These are phyloP conservation scores for Artemia sinica DNA, from an alignment of 2,888 invertebrate species.

Conservation along the genomic window DNA sequence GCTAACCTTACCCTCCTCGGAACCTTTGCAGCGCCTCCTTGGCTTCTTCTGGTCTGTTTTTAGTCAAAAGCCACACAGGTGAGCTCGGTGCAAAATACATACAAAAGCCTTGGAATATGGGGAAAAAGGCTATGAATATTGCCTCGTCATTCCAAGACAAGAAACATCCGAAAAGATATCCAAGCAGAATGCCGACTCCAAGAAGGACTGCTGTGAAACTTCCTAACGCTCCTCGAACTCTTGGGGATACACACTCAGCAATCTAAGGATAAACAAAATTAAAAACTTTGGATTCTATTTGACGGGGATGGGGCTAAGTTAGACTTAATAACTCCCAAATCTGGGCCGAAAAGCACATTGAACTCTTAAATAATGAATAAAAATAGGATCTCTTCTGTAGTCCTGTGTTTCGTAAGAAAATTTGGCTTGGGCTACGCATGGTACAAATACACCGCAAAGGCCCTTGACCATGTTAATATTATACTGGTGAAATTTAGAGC, in stretches of 20 bases:
- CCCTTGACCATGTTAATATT: too few relatives aligned
- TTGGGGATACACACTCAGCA: neutral
- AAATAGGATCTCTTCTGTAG: too few relatives aligned
- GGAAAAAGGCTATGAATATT: neutral
- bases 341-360: too few relatives aligned
- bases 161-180: neutral
- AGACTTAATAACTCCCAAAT: too few relatives aligned
- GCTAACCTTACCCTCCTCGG: neutral
- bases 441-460: too few relatives aligned
- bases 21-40: neutral
- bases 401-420: too few relatives aligned
- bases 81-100: slow-evolving; percentile 7
- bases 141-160: neutral
- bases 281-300: neutral
- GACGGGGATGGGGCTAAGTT: too few relatives aligned
- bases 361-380: too few relatives aligned
- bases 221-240: slow-evolving; percentile 5
- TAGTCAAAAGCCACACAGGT: neutral
- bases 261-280: neutral
- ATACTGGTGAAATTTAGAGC: too few relatives aligned
- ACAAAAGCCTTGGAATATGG: neutral
- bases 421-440: too few relatives aligned
- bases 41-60: neutral
- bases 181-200: neutral
- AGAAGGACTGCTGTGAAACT: neutral